Conservation (phyloP, 2,113 vertebrate species). For the Penelope pileata region DNA sequence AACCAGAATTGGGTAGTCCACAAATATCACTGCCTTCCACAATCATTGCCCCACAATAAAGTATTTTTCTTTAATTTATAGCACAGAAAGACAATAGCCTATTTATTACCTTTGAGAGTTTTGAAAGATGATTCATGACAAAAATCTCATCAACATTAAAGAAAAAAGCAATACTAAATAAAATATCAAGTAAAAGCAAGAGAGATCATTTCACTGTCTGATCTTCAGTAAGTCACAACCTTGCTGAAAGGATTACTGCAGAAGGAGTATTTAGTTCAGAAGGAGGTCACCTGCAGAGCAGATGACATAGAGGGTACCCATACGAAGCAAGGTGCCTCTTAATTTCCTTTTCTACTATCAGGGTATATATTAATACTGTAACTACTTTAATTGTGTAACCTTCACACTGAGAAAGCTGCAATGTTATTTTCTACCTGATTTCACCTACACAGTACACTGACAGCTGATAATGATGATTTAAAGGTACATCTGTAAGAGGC, state of each 20-base stretch:
- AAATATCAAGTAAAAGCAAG: background rate
- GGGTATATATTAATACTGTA: background rate
- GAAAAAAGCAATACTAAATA: background rate
- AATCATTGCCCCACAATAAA: background rate
- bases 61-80: background rate
- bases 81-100: background rate
- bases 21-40: background rate
- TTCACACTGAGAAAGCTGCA: background rate
- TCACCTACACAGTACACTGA: background rate
- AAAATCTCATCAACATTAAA: background rate
- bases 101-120: background rate
- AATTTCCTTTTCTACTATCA: background rate
- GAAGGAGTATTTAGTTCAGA: background rate
- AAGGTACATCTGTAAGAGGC: background rate
- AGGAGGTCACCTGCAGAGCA: background rate
- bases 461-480: background rate
- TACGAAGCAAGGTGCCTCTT: background rate
- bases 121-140: background rate
- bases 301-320: background rate
- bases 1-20: background rate
- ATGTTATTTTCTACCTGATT: background rate
- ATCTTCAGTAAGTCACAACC: background rate
- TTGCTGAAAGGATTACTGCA: background rate
- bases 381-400: background rate
- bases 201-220: background rate